Conservation (phyloP, 1,140 invertebrate species). For the Calephelis virginiensis region DNA sequence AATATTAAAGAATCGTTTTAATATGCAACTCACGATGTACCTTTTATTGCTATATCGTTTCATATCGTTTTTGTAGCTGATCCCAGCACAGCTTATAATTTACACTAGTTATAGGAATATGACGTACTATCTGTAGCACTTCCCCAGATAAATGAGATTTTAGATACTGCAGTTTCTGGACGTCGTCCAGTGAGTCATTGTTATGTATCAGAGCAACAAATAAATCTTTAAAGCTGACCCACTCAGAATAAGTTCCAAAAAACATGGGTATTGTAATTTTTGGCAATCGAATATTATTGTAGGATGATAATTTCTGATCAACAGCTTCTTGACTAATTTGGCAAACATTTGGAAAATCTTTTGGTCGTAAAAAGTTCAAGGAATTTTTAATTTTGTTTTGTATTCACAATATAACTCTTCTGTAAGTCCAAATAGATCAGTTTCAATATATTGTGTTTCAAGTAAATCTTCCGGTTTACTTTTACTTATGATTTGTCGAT, state of each 20-base stretch:
- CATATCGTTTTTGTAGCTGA: conserved; percentile 27
- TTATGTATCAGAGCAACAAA: conserved; percentile 32
- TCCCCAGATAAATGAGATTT: conserved; percentile 31
- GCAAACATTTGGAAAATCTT: background rate
- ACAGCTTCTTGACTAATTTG: background rate
- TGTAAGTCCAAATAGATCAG: background rate
- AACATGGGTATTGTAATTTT: conserved; percentile 22
- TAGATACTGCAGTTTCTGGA: conserved; percentile 26
- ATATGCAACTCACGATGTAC: conserved; percentile 26
- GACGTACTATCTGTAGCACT: conserved; percentile 34
- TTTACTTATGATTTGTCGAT: conserved; percentile 1
- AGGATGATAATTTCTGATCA: background rate
- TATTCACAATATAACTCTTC: too few species aligned
- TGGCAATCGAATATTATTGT: conserved; percentile 12
- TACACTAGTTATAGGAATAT: conserved; percentile 30
- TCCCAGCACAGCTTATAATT: conserved; percentile 37
- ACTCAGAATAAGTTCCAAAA: conserved; percentile 30
- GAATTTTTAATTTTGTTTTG: conserved; percentile 14
- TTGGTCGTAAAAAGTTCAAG: background rate
- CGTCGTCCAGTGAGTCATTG: conserved; percentile 12
- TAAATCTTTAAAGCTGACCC: conserved; percentile 34
- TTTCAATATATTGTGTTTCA: conserved; percentile 6
- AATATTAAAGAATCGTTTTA: conserved; percentile 32
- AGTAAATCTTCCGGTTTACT: background rate
- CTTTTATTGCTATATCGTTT: conserved; percentile 39